These are phyloP conservation scores for human DNA, from an alignment of 2,113 vertebrate genomes.

Conservation along the genomic window GRCh38 chr16:77537501-77538000, in stretches of 20 bases:
- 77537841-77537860: neutral
- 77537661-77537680: neutral
- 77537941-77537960: neutral
- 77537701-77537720: neutral
- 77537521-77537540: neutral
- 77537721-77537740: neutral
- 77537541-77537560: neutral
- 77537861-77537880: neutral
- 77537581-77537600: too few relatives aligned
- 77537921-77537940: rapidly evolving
- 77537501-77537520: neutral
- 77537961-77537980: neutral
- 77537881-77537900: neutral
- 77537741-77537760: neutral
- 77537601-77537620: neutral
- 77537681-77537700: neutral
- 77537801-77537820: neutral
- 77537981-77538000: neutral
- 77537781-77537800: neutral
- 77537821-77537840: neutral
- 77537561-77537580: neutral
- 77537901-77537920: neutral
- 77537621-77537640: neutral
- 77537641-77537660: neutral
- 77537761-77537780: neutral